A percentile compares a stretch with the other conserved stretches of the same genome.
Conservation (phyloP, 1,140 invertebrate species). For the Ganaspis sp. region DNA sequence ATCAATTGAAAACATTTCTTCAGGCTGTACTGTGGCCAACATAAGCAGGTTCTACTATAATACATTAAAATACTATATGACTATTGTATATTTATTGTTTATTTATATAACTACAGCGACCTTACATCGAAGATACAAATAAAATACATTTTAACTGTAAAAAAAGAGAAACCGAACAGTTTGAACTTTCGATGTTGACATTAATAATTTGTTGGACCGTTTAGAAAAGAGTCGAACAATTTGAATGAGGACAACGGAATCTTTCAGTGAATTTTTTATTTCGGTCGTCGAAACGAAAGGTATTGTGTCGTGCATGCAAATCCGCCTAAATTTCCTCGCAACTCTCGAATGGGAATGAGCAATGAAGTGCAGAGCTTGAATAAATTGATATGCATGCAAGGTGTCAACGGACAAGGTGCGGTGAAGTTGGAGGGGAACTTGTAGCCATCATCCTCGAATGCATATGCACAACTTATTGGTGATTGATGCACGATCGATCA, state of each 20-base stretch:
- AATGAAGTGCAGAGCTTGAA: conserved; percentile 38
- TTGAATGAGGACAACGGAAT: background rate
- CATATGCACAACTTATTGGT: conserved; percentile 57
- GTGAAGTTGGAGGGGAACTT: conserved; percentile 37
- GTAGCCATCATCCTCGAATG: conserved; percentile 61
- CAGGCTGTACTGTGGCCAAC: too few relatives aligned
- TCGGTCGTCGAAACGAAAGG: conserved; percentile 41
- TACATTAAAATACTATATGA: too few relatives aligned
- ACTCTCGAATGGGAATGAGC: conserved; percentile 64
- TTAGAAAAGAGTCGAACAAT: background rate
- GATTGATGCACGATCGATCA: conserved; percentile 66
- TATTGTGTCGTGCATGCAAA: conserved; percentile 69
- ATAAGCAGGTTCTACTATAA: too few relatives aligned
- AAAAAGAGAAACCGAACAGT: background rate
- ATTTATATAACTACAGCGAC: too few relatives aligned
- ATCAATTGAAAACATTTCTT: too few relatives aligned
- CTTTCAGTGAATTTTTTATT: conserved; percentile 14
- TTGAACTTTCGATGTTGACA: background rate
- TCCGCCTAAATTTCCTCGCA: conserved; percentile 66
- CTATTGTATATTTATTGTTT: too few relatives aligned
- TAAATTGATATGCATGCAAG: conserved; percentile 61
- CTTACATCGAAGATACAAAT: too few relatives aligned
- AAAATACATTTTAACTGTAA: too few relatives aligned
- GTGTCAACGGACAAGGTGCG: conserved; percentile 58
- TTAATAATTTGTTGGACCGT: background rate